Evolutionary conservation across 2,797 vertebrate species (phyloP).

Genomic region (Enteromius argenteus): DNA sequence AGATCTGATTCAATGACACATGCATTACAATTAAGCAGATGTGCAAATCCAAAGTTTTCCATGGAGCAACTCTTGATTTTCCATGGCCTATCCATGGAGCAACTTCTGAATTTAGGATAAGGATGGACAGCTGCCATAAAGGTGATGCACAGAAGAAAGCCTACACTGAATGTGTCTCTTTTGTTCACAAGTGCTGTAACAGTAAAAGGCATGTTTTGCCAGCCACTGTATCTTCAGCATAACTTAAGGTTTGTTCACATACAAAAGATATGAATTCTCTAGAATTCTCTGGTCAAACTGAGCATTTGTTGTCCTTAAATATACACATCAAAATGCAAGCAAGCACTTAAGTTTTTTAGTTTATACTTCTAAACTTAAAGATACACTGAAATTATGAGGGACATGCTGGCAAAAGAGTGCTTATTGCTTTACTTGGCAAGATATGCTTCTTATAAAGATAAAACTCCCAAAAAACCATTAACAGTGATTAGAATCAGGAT

Average conservation of each 20-base stretch:
- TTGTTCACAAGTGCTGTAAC: conserved; percentile 73
- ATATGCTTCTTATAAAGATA: conserved; percentile 48
- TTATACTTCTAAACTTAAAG: conserved; percentile 40
- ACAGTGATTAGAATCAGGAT: conserved; percentile 56
- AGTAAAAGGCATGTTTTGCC: conserved; percentile 72
- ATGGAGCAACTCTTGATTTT: conserved; percentile 43
- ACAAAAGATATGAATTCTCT: conserved; percentile 64
- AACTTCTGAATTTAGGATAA: conserved; percentile 52
- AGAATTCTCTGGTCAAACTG: conserved; percentile 58
- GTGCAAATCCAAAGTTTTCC: conserved; percentile 39
- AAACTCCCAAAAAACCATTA: conserved; percentile 4
- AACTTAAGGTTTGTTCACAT: conserved; percentile 56
- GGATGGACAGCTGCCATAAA: conserved; percentile 76
- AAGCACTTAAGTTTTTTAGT: conserved; percentile 2
- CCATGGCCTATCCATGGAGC: conserved; percentile 14
- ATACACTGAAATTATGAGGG: conserved; percentile 50
- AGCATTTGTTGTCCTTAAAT: conserved; percentile 55
- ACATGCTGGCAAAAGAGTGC: conserved; percentile 63
- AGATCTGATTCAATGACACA: conserved; percentile 39
- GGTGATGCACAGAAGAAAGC: conserved; percentile 71
- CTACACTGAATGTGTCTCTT: conserved; percentile 76
- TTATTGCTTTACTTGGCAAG: conserved; percentile 56
- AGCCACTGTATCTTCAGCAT: conserved; percentile 63
- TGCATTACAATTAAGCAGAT: conserved; percentile 54
- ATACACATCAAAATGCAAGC: conserved; percentile 53